Percentiles rank a stretch among this genome's conserved stretches.
These are phyloP conservation scores for Gorsachius goisagi DNA, from an alignment of 2,113 vertebrate genomes.

Conservation along the genomic window DNA sequence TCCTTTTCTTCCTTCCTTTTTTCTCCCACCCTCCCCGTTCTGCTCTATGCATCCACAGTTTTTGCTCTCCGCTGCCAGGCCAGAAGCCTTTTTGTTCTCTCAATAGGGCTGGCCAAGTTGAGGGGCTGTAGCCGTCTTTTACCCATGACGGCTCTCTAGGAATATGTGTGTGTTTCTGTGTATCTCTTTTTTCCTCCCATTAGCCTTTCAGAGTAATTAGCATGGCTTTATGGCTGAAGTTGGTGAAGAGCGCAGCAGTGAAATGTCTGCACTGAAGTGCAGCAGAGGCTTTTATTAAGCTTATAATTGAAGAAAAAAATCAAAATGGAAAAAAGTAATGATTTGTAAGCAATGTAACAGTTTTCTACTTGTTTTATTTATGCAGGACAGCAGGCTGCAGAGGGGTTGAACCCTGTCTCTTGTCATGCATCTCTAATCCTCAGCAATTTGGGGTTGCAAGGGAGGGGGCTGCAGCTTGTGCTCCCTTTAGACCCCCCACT, in stretches of 20 bases:
- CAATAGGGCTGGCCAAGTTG: not conserved
- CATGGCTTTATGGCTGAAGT: not conserved
- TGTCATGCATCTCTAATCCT: not conserved
- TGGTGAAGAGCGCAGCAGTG: not conserved
- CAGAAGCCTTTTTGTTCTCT: constrained; percentile 30
- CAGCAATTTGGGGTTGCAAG: not conserved
- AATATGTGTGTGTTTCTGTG: not conserved
- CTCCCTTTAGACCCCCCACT: not conserved
- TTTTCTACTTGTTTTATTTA: not conserved
- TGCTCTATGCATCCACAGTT: not conserved
- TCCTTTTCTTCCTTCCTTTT: constrained; percentile 19
- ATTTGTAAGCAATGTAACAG: not conserved
- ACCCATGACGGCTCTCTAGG: not conserved
- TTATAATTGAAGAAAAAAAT: not conserved
- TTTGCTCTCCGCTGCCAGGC: not conserved
- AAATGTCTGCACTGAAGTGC: not conserved
- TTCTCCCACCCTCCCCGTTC: not conserved
- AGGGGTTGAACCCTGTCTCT: not conserved
- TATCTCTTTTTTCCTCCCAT: not conserved
- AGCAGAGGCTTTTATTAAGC: not conserved
- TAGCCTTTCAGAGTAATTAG: constrained; percentile 36
- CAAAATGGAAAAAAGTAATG: not conserved
- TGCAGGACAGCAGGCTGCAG: not conserved
- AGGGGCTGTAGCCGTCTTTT: not conserved
- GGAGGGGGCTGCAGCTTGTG: not conserved